These are phyloP conservation scores for Alosa sapidissima DNA, from an alignment of 2,797 vertebrate genomes.

Conservation along the genomic window DNA sequence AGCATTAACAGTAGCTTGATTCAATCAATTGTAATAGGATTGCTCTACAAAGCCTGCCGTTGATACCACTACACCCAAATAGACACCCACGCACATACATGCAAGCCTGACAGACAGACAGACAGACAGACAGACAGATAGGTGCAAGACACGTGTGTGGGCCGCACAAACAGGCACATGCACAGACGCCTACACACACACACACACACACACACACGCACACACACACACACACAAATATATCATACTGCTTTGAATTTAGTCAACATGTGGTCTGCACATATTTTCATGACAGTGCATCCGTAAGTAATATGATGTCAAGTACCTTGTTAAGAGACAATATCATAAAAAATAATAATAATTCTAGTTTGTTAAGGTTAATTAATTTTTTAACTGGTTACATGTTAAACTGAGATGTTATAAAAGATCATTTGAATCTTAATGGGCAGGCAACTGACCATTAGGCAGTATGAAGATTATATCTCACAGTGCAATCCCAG, in stretches of 20 bases:
- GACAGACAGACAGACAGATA: neutral
- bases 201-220: no score
- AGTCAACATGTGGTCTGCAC: neutral
- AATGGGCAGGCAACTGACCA: neutral
- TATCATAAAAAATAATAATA: neutral
- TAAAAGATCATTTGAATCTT: neutral
- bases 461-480: neutral
- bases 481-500: neutral
- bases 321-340: neutral
- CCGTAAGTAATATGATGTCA: neutral
- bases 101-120: neutral
- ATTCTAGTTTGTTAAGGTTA: neutral
- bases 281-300: neutral
- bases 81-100: neutral
- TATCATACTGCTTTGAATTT: neutral
- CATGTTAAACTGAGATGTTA: neutral
- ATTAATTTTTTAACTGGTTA: neutral
- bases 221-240: neutral
- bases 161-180: no score
- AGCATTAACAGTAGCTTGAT: neutral
- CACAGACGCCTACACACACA: no score
- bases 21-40: neutral
- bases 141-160: no score
- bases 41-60: neutral
- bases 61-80: neutral